Evolutionary conservation across 2,888 invertebrate species (phyloP), one percentile per base, ranked within the genome.

Genomic region (Cataglyphis cursor): DNA sequence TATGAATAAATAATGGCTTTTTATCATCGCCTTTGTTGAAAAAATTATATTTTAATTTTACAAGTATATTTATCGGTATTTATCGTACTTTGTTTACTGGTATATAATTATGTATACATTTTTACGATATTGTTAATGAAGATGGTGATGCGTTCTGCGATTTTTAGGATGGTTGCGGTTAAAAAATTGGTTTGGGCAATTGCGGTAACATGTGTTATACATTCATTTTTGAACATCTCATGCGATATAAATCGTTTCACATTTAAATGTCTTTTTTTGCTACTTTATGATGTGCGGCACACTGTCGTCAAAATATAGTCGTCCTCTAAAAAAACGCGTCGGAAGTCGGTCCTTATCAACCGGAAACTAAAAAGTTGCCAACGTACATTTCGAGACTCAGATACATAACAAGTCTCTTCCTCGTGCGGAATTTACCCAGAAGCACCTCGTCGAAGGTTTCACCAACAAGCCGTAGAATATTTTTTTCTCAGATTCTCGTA

Each of bases 201-300:
- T 28, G 31, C 65, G 78, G 66, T 66, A 87, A 91, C 90, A 90
- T 85, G 84, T 90, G 90, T 91, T 84, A 57, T 57, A 76, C 90
- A 90, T 76, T 85, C 86, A 78, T 80, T 88, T 64, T 76, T 64
- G 28, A 84, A 84, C 66, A 61, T 66, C 64, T 72, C 68, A 88
- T 85, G 83, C 88, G 88, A 89, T 83, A 44, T 15, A 57, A 54
- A 82, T 80, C 76, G 65, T 86, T 83, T 78, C 82, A 84, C 82
- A 66, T 89, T 82, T 73, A 64, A 74, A 61, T 73, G 51, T 57
- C 68, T 83, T 72, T 59, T 78, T 84, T 76, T 48, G 44, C 82
- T 74, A n/a, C 74, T 65, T 87, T 83, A 91, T 88, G 87, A 89
- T 88, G 85, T 89, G 89, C 89, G 74, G 51, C 72, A 83, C 72